Evolutionary conservation across 30 jellyfish, hydroid and myxozoan genomes (phyloP).

Genomic region (Clytia hemisphaerica): DNA sequence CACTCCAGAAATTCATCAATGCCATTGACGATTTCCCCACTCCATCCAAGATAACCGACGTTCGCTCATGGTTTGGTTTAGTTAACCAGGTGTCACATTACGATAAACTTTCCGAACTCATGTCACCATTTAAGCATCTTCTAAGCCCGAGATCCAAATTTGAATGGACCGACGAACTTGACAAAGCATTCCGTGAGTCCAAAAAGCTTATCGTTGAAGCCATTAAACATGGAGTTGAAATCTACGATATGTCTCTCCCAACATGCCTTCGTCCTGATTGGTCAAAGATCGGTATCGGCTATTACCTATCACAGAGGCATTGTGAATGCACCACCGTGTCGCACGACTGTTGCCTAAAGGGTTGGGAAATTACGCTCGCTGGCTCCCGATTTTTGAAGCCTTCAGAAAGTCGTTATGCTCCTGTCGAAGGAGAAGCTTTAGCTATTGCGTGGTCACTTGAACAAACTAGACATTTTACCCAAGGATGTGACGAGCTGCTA

Average conservation of each 20-base stretch:
- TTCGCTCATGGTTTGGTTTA: neutral
- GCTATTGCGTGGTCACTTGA: neutral
- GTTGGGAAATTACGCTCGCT: neutral
- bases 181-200: neutral
- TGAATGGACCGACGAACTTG: too few species aligned
- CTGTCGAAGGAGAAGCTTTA: conserved; percentile 1
- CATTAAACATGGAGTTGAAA: neutral
- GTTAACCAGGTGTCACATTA: neutral
- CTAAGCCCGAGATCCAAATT: too few species aligned
- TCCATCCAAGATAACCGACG: neutral
- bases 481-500: neutral
- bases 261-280: conserved; percentile 1
- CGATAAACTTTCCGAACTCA: neutral
- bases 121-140: neutral
- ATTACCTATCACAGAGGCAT: neutral
- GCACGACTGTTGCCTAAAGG: neutral
- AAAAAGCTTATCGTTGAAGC: neutral
- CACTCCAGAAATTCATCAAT: neutral
- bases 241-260: neutral
- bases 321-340: neutral
- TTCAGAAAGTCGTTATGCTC: neutral
- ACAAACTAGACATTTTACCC: conserved; percentile 1
- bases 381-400: neutral
- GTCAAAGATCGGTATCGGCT: neutral
- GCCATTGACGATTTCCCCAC: conserved; percentile 14